phyloP scores from a whole-genome alignment of 1,140 invertebrate species.

The Tetragonula clypearis region DNA sequence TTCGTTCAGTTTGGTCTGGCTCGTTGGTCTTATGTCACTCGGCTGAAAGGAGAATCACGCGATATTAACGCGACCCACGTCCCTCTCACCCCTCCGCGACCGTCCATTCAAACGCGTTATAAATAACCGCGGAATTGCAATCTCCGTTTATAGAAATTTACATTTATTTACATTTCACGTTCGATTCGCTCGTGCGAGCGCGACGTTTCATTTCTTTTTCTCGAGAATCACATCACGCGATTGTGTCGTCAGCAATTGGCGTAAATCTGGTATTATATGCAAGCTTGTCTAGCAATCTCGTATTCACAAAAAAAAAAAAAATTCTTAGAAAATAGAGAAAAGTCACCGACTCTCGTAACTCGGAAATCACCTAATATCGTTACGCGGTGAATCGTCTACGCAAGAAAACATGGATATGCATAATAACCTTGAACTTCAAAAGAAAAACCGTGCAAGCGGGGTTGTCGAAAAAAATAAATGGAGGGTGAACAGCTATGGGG shows the following conservation, averaged over 20 bases:
- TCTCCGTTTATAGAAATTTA: neutral
- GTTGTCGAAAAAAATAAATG: slow-evolving; percentile 7
- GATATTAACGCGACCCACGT: neutral
- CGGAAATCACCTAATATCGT: too few relatives aligned
- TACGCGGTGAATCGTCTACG: too few relatives aligned
- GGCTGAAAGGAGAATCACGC: neutral
- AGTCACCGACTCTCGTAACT: too few relatives aligned
- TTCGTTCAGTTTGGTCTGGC: neutral
- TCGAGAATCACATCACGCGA: too few relatives aligned
- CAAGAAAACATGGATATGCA: neutral
- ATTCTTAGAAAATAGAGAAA: too few relatives aligned
- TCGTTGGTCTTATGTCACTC: neutral
- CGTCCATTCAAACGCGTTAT: neutral
- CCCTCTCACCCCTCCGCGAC: too few relatives aligned
- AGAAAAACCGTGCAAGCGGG: neutral
- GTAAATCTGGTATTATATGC: too few relatives aligned
- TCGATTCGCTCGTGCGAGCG: neutral
- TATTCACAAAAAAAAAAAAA: too few relatives aligned
- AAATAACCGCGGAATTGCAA: neutral
- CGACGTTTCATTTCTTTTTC: neutral
- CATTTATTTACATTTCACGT: neutral
- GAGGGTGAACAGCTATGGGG: slow-evolving; percentile 8
- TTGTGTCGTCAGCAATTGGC: too few relatives aligned
- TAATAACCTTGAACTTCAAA: neutral
- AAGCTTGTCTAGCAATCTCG: too few relatives aligned